Evolutionary conservation across 2,797 vertebrate genomes (phyloP).

Genomic region (Allobates femoralis): DNA sequence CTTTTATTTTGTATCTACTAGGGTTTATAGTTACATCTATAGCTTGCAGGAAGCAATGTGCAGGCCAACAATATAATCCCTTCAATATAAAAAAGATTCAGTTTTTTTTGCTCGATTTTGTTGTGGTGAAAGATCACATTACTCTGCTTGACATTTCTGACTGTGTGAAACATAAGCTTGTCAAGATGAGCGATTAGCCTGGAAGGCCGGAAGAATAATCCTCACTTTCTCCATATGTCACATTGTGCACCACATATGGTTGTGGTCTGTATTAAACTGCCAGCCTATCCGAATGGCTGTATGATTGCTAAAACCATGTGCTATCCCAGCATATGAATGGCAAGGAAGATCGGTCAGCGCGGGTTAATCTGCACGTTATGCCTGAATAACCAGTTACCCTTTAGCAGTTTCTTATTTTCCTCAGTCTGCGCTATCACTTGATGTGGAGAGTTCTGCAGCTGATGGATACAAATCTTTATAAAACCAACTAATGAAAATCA

Average conservation of each 20-base stretch:
- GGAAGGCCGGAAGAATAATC: constrained; percentile 52
- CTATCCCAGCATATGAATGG: constrained; percentile 33
- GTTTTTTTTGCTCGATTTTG: constrained; percentile 34
- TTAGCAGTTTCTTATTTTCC: constrained; percentile 32
- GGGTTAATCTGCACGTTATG: constrained; percentile 25
- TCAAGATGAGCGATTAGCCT: constrained; percentile 59
- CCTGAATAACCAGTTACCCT: constrained; percentile 14
- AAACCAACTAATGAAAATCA: background rate
- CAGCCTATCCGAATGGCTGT: constrained; percentile 50
- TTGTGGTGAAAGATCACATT: constrained; percentile 47
- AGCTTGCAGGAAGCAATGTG: background rate
- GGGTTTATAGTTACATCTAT: background rate
- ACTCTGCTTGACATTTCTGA: constrained; percentile 48
- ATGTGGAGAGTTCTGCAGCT: background rate
- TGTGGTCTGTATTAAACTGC: constrained; percentile 37
- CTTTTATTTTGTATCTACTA: background rate
- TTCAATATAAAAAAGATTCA: background rate
- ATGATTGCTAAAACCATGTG: constrained; percentile 56
- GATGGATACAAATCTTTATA: constrained; percentile 3
- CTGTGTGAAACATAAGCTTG: constrained; percentile 61
- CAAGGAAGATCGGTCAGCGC: constrained; percentile 7
- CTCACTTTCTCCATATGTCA: constrained; percentile 58
- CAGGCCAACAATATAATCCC: background rate
- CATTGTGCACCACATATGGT: constrained; percentile 56
- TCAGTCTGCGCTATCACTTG: background rate